Percentiles rank a stretch among this genome's conserved stretches.
Conservation (phyloP, 2,888 invertebrate genomes). For the Hylaea fasciaria region DNA sequence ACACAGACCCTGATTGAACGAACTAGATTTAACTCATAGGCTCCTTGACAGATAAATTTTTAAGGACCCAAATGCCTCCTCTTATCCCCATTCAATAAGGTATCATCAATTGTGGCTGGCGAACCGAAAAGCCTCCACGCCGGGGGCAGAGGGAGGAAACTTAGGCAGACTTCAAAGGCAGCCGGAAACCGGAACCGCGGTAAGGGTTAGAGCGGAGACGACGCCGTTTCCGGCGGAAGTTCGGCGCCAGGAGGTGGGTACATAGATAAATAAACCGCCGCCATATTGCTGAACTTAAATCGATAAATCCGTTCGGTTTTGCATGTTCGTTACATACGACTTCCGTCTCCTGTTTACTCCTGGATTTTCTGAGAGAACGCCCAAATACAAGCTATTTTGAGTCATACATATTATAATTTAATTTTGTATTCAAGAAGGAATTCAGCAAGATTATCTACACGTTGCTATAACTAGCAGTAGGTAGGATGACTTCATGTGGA, state of each 20-base stretch:
- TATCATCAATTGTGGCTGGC: conserved; percentile 38
- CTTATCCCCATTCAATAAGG: conserved; percentile 2
- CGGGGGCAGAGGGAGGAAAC: conserved; percentile 64
- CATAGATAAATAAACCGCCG: conserved; percentile 78
- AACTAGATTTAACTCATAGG: no score
- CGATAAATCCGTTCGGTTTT: conserved; percentile 81
- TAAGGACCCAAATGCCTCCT: no score
- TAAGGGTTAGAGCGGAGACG: conserved; percentile 83
- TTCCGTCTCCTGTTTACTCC: conserved; percentile 81
- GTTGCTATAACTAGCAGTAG: not conserved
- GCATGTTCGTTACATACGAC: conserved; percentile 75
- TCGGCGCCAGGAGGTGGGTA: conserved; percentile 81
- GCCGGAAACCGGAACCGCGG: conserved; percentile 82
- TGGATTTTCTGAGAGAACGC: conserved; percentile 38
- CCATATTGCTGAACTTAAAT: conserved; percentile 80
- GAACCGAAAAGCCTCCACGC: conserved; percentile 60
- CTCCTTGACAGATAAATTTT: no score
- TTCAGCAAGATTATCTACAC: not conserved
- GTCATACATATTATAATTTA: not conserved
- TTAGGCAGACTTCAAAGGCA: conserved; percentile 74
- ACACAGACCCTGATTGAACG: no score
- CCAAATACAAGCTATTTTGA: conserved; percentile 13
- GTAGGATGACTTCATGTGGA: no score
- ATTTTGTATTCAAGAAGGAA: conserved; percentile 9
- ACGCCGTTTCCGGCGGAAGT: conserved; percentile 81